Conservation (phyloP, 2,888 invertebrate species). For the Papilio elwesi region DNA sequence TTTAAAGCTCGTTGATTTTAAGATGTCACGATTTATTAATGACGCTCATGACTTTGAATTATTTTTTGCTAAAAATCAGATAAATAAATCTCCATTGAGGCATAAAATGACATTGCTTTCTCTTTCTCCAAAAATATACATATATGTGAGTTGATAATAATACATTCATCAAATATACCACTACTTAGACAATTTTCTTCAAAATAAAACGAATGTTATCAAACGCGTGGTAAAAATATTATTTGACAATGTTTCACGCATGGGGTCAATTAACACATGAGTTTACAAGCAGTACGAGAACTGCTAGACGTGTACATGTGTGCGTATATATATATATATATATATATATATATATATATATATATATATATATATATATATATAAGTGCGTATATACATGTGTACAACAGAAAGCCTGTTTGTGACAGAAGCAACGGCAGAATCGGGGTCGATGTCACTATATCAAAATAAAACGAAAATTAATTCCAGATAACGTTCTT, state of each 20-base stretch:
- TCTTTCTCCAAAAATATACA: too few species aligned
- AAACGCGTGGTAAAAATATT: conserved; percentile 11
- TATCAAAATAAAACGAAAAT: conserved; percentile 13
- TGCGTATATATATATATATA: not conserved
- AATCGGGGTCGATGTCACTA: not conserved
- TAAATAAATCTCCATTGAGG: too few species aligned
- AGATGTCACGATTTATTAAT: too few species aligned
- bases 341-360: not conserved
- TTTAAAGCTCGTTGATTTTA: not conserved
- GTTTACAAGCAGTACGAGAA: not conserved
- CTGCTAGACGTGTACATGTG: not conserved
- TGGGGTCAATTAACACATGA: conserved; percentile 23
- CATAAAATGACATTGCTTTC: too few species aligned
- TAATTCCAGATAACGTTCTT: not conserved
- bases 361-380: not conserved
- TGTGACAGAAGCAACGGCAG: conserved; percentile 11
- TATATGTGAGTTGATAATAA: not conserved
- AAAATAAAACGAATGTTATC: not conserved
- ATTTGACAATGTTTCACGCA: conserved; percentile 20
- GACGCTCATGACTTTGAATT: too few species aligned
- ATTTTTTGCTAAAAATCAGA: too few species aligned
- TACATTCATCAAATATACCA: not conserved
- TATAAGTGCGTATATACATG: not conserved
- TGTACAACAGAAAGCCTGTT: conserved; percentile 1
- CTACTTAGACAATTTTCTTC: not conserved